Conservation (phyloP, 2,888 invertebrate genomes). For the Diaphora mendica region DNA sequence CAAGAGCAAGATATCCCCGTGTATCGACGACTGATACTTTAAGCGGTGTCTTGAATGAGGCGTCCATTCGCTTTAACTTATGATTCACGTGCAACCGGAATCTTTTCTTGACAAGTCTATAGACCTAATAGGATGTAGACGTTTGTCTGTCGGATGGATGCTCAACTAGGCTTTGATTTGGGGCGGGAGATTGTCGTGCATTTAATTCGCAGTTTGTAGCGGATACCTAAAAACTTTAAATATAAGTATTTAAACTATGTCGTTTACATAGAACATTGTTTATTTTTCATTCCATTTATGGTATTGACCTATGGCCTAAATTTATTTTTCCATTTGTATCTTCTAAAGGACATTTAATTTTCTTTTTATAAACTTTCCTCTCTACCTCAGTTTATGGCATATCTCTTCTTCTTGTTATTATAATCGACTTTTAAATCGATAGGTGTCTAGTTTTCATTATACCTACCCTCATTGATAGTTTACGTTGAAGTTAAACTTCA, state of each 20-base stretch:
- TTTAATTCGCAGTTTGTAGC: conserved; percentile 80
- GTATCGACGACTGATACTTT: conserved; percentile 88
- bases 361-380: conserved; percentile 1
- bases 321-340: conserved; percentile 6
- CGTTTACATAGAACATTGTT: conserved; percentile 39
- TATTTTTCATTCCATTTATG: conserved; percentile 2
- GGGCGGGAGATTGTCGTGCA: conserved; percentile 76
- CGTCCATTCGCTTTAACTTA: conserved; percentile 59
- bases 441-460: conserved; percentile 55
- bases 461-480: conserved; percentile 57
- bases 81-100: conserved; percentile 40
- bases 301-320: conserved; percentile 63
- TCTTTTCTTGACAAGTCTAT: conserved; percentile 16
- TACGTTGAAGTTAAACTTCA: conserved; percentile 77
- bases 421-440: conserved; percentile 53
- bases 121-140: conserved; percentile 16
- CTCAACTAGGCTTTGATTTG: conserved; percentile 58
- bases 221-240: conserved; percentile 70
- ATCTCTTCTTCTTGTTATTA: conserved; percentile 56
- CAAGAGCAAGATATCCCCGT: conserved; percentile 87
- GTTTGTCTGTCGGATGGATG: conserved; percentile 59
- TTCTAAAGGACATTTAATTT: background rate
- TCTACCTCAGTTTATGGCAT: conserved; percentile 68
- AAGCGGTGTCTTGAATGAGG: conserved; percentile 54
- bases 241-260: conserved; percentile 58